Base-by-base conservation (phyloP, 2,113 vertebrate genomes). In the Tiliqua scincoides region DNA sequence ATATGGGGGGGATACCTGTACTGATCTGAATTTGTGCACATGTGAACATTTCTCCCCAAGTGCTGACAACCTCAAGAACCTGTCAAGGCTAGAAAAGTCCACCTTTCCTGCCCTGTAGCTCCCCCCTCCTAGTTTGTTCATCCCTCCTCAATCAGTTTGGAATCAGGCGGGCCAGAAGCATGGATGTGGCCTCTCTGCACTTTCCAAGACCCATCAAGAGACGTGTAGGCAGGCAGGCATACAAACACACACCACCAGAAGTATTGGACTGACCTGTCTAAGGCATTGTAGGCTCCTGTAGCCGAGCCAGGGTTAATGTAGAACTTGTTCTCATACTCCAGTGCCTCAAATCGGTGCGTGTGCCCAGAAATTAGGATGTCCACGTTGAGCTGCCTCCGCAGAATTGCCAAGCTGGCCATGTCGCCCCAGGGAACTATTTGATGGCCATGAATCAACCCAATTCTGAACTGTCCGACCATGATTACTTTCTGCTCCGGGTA, bases 351-450 rank as follows among this genome's bases (percentile, higher is more conserved):
- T 94, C 98, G 99, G 93, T 99, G 99, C 20, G 99, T 99, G 89
- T 99, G 99, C 79, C 99, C 99, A 0, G 99, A 99, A 94, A 99
- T 99, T 88, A 99, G 98, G 96, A 99, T 99, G 96, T 99, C 99
- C 79, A 99, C 99, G 59, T 99, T 98, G 75, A 99, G 97, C 93
- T 99, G 99, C 92, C 99, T 97, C 91, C 99, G 98, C 6, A 99
- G 94, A 94, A 99, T 96, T 0, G 98, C 99, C 92, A 99, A 96
- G 87, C 98, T 99, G 90, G 99, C 98, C 98, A 99, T 98, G 86
- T 99, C 98, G 18, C 99, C 99, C 99, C 99, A 99, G 0, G 99
- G 99, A 89, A 99, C 98, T 88, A 99, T 98, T 95, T 99, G 99
- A 92, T 99, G 99, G 37, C 99, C 99, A 1, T 99, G 99, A 95